Percentiles rank a stretch among this genome's conserved stretches.
These are phyloP conservation scores for Peromyscus attwateri DNA, from an alignment of 2,797 vertebrate genomes.

Conservation along the genomic window DNA sequence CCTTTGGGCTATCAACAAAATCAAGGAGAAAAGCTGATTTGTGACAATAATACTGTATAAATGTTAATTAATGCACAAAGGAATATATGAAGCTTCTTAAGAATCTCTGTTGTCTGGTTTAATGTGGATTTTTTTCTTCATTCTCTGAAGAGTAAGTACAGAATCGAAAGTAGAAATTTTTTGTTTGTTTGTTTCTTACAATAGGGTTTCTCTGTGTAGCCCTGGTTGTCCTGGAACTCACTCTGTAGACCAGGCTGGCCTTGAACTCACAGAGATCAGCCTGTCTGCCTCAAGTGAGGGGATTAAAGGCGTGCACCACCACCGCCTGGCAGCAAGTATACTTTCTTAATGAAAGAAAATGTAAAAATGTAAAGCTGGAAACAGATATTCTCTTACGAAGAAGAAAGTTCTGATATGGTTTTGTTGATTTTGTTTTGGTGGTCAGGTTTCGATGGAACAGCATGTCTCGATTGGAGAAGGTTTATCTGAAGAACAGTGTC, in stretches of 20 bases:
- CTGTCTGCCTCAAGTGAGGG: background rate
- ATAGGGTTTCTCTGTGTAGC: no score
- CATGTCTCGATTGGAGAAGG: conserved; percentile 95
- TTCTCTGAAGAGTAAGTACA: conserved; percentile 29
- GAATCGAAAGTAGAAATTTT: conserved; percentile 47
- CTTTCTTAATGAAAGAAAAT: conserved; percentile 39
- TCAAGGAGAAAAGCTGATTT: conserved; percentile 24
- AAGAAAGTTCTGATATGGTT: conserved; percentile 51
- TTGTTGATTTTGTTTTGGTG: conserved; percentile 27
- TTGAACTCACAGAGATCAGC: background rate
- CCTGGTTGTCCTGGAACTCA: no score
- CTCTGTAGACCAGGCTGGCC: background rate
- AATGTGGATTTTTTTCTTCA: background rate
- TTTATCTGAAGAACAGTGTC: conserved; percentile 95
- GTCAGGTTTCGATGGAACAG: conserved; percentile 97
- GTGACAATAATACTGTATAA: background rate
- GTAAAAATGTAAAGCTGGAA: conserved; percentile 1
- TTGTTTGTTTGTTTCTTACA: no score
- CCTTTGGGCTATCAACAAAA: conserved; percentile 17
- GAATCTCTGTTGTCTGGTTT: conserved; percentile 38
- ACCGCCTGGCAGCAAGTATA: background rate
- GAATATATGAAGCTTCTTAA: background rate
- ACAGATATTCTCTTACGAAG: conserved; percentile 22
- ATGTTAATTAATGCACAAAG: background rate
- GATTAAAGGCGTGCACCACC: background rate